Conservation (phyloP, 2,888 invertebrate genomes). For the Heliconius hortense region DNA sequence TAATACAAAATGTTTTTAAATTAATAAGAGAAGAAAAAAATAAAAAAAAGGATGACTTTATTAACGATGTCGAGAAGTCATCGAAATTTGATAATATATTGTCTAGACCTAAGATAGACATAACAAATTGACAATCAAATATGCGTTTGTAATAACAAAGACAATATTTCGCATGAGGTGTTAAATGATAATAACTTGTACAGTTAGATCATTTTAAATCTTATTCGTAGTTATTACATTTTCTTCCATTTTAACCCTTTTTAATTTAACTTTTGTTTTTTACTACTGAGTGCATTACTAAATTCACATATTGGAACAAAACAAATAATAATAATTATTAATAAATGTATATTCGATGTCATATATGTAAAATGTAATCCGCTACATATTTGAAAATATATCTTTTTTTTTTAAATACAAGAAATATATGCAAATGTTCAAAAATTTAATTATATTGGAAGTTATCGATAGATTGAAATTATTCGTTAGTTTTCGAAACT, state of each 20-base stretch:
- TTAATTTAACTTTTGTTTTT: neutral
- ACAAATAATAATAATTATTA: too few species aligned
- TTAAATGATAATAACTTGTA: neutral
- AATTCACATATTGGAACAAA: neutral
- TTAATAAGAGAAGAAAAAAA: too few species aligned
- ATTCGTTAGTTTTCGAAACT: neutral
- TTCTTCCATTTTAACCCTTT: neutral
- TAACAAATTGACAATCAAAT: neutral
- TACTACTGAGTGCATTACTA: neutral
- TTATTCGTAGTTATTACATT: neutral
- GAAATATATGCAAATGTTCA: neutral
- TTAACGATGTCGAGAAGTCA: too few species aligned
- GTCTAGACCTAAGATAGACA: neutral
- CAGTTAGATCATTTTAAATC: neutral
- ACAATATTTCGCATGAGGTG: neutral
- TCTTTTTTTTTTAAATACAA: neutral
- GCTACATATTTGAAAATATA: neutral
- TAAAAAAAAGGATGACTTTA: too few species aligned
- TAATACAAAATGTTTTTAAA: too few species aligned
- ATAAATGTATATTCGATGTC: neutral
- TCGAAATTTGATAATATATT: too few species aligned
- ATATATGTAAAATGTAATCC: neutral
- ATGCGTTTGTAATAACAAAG: neutral
- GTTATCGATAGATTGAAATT: neutral
- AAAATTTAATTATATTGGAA: neutral